phyloP scores from a whole-genome alignment of 1,140 invertebrate genomes.

The Magallana gigas region DNA sequence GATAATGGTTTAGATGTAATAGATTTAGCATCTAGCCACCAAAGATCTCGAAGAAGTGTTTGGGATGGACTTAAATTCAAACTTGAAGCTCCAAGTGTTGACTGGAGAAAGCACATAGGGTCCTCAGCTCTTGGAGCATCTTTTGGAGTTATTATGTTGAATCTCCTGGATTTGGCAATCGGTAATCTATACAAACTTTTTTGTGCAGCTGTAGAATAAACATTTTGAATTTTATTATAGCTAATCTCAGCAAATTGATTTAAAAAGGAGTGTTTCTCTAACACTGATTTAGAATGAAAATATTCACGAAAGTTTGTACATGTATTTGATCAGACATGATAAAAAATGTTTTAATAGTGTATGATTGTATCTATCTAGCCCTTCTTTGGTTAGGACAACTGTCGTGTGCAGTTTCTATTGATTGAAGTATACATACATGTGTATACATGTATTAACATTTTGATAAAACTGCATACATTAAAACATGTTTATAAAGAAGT shows the following conservation, averaged over 20 bases:
- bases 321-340: background rate
- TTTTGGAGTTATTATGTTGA: slow-evolving; percentile 63
- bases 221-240: too few species aligned
- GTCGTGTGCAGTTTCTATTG: too few species aligned
- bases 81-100: slow-evolving; percentile 58
- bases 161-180: slow-evolving; percentile 61
- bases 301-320: too few species aligned
- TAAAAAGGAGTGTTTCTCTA: too few species aligned
- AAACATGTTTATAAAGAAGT: too few species aligned
- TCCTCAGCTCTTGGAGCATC: slow-evolving; percentile 59
- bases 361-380: background rate
- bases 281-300: too few species aligned
- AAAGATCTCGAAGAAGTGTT: slow-evolving; percentile 27
- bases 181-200: slow-evolving; percentile 49
- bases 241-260: too few species aligned
- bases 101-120: slow-evolving; percentile 62
- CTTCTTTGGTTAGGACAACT: too few species aligned
- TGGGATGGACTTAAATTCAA: slow-evolving; percentile 49
- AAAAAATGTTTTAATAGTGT: background rate
- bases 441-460: background rate
- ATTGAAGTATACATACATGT: too few species aligned
- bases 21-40: background rate
- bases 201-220: too few species aligned
- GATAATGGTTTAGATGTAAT: slow-evolving; percentile 40
- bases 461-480: background rate